Conservation (phyloP, 2,797 vertebrate species). For the Arremon aurantiirostris region DNA sequence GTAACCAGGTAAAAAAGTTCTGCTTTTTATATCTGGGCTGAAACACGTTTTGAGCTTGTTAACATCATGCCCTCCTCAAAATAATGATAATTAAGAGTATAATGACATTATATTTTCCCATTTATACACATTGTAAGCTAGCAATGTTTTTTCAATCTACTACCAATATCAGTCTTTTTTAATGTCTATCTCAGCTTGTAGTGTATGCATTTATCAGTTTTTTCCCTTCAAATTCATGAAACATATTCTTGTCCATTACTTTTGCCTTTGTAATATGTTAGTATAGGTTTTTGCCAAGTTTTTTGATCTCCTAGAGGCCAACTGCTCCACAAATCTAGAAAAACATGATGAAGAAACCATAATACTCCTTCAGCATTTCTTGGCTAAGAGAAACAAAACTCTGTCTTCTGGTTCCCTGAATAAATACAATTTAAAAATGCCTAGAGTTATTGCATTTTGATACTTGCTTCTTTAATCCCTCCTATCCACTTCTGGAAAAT, state of each 20-base stretch:
- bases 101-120: neutral
- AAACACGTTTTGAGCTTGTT: neutral
- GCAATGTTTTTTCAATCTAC: neutral
- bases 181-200: neutral
- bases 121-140: neutral
- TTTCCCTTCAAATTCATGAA: neutral
- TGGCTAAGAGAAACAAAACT: neutral
- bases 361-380: neutral
- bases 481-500: neutral
- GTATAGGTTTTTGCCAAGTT: slow-evolving; percentile 23
- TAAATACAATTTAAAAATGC: neutral
- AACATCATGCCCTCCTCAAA: neutral
- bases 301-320: neutral
- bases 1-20: neutral
- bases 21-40: neutral
- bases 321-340: neutral
- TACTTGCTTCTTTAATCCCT: neutral
- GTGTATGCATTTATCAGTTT: neutral
- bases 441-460: neutral
- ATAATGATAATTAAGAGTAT: neutral
- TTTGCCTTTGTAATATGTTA: neutral
- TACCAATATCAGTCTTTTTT: neutral
- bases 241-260: neutral
- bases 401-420: neutral
- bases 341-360: neutral